Percentiles rank a stretch among this genome's conserved stretches.
Evolutionary conservation across 2,113 vertebrate genomes (phyloP).

Genomic region (Daphoenositta chrysoptera): DNA sequence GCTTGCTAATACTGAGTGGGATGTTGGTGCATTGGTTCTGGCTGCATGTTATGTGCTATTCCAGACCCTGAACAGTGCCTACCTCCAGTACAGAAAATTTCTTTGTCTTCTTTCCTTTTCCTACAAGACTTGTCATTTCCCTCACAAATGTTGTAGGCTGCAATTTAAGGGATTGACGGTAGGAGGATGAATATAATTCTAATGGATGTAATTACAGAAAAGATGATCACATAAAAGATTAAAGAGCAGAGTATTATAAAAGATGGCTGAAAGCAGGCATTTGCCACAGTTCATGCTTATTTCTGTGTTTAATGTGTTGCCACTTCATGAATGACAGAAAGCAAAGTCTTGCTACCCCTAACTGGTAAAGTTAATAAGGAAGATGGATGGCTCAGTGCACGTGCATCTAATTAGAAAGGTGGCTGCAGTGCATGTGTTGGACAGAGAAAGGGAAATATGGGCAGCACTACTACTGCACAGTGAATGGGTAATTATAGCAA

Average conservation of each 20-base stretch:
- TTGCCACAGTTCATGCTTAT: background rate
- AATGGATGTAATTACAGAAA: background rate
- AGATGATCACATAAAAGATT: background rate
- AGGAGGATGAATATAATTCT: background rate
- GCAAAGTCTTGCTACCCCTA: background rate
- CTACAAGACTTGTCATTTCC: background rate
- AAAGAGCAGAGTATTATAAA: background rate
- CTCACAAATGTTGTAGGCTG: background rate
- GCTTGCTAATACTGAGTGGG: background rate
- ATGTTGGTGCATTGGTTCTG: background rate
- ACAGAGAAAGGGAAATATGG: background rate
- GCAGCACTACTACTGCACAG: background rate
- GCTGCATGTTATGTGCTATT: background rate
- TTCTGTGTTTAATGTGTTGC: background rate
- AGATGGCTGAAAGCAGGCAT: background rate
- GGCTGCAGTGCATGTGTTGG: background rate
- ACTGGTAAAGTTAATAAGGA: background rate
- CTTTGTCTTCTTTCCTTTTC: background rate
- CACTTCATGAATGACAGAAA: background rate
- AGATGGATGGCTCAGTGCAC: background rate
- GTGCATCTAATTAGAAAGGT: background rate
- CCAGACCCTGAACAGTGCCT: background rate
- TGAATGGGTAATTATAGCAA: background rate
- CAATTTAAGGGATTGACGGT: background rate
- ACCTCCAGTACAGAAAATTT: background rate